phyloP scores from a whole-genome alignment of 2,797 vertebrate species.

The Crenichthys baileyi region DNA sequence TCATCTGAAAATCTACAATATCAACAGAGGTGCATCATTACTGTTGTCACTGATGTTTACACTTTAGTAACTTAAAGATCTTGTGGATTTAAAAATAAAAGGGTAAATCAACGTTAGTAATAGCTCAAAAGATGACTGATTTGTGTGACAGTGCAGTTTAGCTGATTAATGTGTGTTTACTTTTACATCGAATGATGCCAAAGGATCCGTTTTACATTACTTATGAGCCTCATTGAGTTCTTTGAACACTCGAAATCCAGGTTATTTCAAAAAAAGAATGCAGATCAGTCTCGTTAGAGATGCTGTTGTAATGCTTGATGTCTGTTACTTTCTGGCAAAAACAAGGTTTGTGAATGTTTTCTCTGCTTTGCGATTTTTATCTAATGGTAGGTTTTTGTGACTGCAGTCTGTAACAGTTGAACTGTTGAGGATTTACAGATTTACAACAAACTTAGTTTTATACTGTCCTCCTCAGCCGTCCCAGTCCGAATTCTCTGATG shows the following conservation, averaged over 20 bases:
- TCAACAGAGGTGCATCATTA: slow-evolving; percentile 35
- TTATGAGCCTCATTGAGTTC: slow-evolving; percentile 32
- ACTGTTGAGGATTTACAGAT: slow-evolving; percentile 58
- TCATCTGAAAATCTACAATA: slow-evolving; percentile 44
- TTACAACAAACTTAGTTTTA: slow-evolving; percentile 17
- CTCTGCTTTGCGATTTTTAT: slow-evolving; percentile 20
- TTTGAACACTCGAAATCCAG: slow-evolving; percentile 41
- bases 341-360: slow-evolving; percentile 9
- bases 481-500: slow-evolving; percentile 24
- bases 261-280: slow-evolving; percentile 37
- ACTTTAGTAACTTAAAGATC: slow-evolving; percentile 50
- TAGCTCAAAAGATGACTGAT: slow-evolving; percentile 1
- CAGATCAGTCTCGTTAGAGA: slow-evolving; percentile 31
- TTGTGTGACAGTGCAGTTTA: slow-evolving; percentile 27
- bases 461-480: slow-evolving; percentile 15
- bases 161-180: slow-evolving; percentile 39
- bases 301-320: slow-evolving; percentile 21
- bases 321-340: slow-evolving; percentile 31
- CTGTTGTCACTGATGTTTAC: slow-evolving; percentile 39
- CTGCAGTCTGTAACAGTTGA: slow-evolving; percentile 73
- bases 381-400: slow-evolving; percentile 28
- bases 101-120: background rate
- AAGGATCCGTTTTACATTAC: slow-evolving; percentile 85
- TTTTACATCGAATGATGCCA: slow-evolving; percentile 83
- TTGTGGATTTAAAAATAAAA: slow-evolving; percentile 36